Base-by-base conservation (phyloP, 2,797 vertebrate species). In the Scolopax rusticola region DNA sequence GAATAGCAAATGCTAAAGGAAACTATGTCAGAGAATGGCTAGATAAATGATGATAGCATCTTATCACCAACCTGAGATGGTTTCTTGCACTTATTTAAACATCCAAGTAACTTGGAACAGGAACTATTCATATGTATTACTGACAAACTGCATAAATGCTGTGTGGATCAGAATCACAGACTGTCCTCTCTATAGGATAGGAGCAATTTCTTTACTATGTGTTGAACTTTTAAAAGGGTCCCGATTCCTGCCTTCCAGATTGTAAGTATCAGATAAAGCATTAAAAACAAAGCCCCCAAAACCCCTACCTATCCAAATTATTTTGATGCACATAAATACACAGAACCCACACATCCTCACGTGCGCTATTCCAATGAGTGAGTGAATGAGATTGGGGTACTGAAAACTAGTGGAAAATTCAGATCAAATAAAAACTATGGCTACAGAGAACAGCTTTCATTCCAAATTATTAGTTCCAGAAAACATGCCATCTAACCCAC, bases 281-380 rank as follows among this genome's bases (percentile, higher is more conserved):
- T 27, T 40, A 18, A 54, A 25, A 50, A 43, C 36, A 36, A 33
- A 36, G 27, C 27, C 5, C 16, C 9, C 38, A 9, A 3, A 36
- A 24, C 2, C 3, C 0, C 4, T 27, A 45, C 6, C 19, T 24
- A 59, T 4, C 30, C 51, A 67, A 56, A 45, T 43, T n/a, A 0
- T 0, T 20, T 68, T 63, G 30, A 8, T 71, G 27, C 40, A n/a
- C 27, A 9, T 20, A n/a, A 70, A 73, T 36, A 47, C n/a, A 20
- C 0, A 0, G 6, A 8, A 7, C 6, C 6, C 54, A 25, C 40
- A 15, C 0, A 3, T 8, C 12, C 19, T 75, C 14, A 10, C 0
- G 28, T 32, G 53, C 4, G 17, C 14, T 38, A 3, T 15, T 48
- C 2, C 10, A 61, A n/a, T 64, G 56, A 53, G 71, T 12, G 16